Percentiles rank a stretch among this genome's conserved stretches.
Evolutionary conservation across 2,113 vertebrate genomes (phyloP).

Genomic region (Nibea albiflora): DNA sequence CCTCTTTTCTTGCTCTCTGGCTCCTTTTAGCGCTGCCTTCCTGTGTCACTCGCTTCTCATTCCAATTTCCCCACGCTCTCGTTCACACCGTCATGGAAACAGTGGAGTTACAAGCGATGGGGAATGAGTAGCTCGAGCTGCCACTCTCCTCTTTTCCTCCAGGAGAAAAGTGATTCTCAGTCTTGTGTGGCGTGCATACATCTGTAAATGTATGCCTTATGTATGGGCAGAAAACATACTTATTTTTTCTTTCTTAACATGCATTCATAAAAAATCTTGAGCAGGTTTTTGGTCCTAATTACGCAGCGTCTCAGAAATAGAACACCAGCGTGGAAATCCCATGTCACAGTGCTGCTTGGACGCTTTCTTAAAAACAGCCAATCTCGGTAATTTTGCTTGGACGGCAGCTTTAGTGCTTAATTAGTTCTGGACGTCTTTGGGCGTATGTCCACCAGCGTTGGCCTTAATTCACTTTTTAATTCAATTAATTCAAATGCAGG

Average conservation of each 20-base stretch:
- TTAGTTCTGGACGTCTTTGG: constrained; percentile 55
- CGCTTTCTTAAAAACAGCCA: constrained; percentile 36
- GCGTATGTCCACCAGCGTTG: constrained; percentile 35
- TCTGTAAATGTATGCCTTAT: background rate
- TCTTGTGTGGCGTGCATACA: background rate
- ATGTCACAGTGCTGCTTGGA: constrained; percentile 31
- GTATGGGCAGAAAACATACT: background rate
- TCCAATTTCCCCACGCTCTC: constrained; percentile 12
- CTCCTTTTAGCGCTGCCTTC: constrained; percentile 28
- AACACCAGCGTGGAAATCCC: constrained; percentile 39
- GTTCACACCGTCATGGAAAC: constrained; percentile 12
- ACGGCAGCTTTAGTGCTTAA: constrained; percentile 54
- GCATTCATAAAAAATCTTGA: constrained; percentile 23
- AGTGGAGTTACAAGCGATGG: background rate
- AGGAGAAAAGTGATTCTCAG: background rate
- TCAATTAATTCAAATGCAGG: constrained; percentile 51
- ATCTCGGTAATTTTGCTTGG: constrained; percentile 31
- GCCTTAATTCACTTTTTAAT: constrained; percentile 52
- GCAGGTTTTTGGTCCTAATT: constrained; percentile 41
- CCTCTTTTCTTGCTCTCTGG: constrained; percentile 4
- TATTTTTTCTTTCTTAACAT: background rate
- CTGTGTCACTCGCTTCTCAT: constrained; percentile 27
- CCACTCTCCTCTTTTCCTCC: background rate
- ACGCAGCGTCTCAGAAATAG: background rate
- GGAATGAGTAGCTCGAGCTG: background rate